These are phyloP conservation scores for Glandiceps talaboti DNA, from an alignment of 53 echinoderm and acorn worm species.

Conservation along the genomic window DNA sequence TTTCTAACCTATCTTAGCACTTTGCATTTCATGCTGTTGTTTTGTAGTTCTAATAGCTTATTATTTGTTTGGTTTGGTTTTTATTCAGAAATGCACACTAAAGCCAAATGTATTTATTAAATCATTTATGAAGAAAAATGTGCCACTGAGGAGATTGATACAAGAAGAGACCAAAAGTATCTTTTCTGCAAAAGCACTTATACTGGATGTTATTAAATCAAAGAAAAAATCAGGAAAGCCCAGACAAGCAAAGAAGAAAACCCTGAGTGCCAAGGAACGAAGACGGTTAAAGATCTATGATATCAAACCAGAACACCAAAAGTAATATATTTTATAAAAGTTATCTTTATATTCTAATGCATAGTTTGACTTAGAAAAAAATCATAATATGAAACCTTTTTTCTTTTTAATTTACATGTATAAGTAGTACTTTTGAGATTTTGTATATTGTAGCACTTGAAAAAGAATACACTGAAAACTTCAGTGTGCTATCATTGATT, in stretches of 20 bases:
- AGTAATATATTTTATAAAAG: slow-evolving; percentile 42
- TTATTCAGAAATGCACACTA: not conserved
- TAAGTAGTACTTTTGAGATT: too few relatives aligned
- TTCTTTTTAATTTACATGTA: too few relatives aligned
- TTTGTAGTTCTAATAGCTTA: too few relatives aligned
- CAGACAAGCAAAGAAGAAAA: slow-evolving; percentile 44
- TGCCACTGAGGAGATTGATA: slow-evolving; percentile 6
- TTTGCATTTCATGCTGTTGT: too few relatives aligned
- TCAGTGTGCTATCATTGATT: too few relatives aligned
- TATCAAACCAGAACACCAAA: slow-evolving; percentile 71
- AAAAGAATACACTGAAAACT: too few relatives aligned
- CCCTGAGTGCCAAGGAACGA: slow-evolving; percentile 45
- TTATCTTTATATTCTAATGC: too few relatives aligned
- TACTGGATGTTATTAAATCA: slow-evolving; percentile 16
- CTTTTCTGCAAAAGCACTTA: slow-evolving; percentile 13
- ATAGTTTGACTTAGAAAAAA: too few relatives aligned
- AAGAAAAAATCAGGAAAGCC: slow-evolving; percentile 8
- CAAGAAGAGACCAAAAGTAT: slow-evolving; percentile 7
- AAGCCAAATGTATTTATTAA: slow-evolving; percentile 25
- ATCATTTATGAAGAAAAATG: slow-evolving; percentile 21
- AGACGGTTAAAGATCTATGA: slow-evolving; percentile 65
- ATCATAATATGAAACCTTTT: too few relatives aligned
- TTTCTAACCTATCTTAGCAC: too few relatives aligned
- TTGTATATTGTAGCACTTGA: too few relatives aligned
- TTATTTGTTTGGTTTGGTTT: too few relatives aligned